Evolutionary conservation across 2,888 invertebrate genomes (phyloP).

Genomic region (Alsophila aescularia): DNA sequence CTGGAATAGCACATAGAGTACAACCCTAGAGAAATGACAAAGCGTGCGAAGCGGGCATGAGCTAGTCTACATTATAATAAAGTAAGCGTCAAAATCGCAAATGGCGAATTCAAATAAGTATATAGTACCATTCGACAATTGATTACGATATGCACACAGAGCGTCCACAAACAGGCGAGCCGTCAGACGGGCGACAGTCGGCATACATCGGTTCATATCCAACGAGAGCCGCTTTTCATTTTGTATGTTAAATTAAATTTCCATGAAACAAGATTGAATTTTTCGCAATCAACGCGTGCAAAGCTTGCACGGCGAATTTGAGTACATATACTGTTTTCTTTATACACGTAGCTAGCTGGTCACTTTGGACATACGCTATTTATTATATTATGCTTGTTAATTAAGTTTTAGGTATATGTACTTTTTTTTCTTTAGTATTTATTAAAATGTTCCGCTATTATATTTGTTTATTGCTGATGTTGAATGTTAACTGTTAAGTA

Average conservation of each 20-base stretch:
- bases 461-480: no score
- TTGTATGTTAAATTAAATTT: slow-evolving; percentile 85
- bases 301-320: slow-evolving; percentile 59
- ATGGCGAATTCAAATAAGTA: slow-evolving; percentile 78
- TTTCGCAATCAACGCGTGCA: slow-evolving; percentile 81
- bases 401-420: no score
- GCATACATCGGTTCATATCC: slow-evolving; percentile 80
- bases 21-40: no score
- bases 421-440: no score
- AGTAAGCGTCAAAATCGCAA: slow-evolving; percentile 79
- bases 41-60: no score
- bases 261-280: slow-evolving; percentile 84
- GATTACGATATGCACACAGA: slow-evolving; percentile 82
- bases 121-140: slow-evolving; percentile 80
- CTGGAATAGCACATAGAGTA: no score
- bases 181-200: slow-evolving; percentile 76
- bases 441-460: no score
- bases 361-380: no score
- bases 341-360: slow-evolving; percentile 9
- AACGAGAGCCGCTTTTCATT: slow-evolving; percentile 79
- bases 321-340: slow-evolving; percentile 38
- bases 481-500: not conserved
- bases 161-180: slow-evolving; percentile 79
- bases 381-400: no score
- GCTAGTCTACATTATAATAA: slow-evolving; percentile 36